These are phyloP conservation scores for Squalus acanthias DNA, from an alignment of 2,797 vertebrate species.

Conservation along the genomic window DNA sequence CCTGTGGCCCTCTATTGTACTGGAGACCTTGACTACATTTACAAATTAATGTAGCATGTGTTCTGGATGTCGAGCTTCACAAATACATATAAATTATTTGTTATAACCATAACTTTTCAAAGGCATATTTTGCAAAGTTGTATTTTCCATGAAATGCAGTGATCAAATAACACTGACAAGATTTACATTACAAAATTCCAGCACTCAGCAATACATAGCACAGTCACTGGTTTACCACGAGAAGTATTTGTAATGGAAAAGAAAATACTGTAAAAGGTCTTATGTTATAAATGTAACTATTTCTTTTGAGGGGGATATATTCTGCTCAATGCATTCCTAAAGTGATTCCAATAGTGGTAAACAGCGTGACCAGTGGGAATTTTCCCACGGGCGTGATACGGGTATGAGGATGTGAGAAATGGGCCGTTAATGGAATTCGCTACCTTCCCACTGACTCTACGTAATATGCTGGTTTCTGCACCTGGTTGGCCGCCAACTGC, in stretches of 20 bases:
- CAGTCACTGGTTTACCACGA: not conserved
- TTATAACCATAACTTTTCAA: conserved; percentile 24
- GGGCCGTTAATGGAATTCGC: not conserved
- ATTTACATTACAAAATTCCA: conserved; percentile 30
- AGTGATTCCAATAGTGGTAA: not conserved
- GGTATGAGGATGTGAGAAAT: not conserved
- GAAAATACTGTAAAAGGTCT: not conserved
- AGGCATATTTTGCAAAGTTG: conserved; percentile 23
- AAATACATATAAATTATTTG: conserved; percentile 35
- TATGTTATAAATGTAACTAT: not conserved
- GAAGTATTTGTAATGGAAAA: conserved; percentile 9
- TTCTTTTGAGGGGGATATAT: not conserved
- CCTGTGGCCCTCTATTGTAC: not conserved
- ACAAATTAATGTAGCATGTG: conserved; percentile 28
- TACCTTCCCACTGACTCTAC: not conserved
- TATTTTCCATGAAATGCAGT: conserved; percentile 24
- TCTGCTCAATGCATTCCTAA: not conserved
- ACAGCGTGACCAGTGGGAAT: not conserved
- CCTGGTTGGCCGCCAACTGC: not conserved
- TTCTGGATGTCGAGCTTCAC: not conserved
- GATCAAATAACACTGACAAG: conserved; percentile 9
- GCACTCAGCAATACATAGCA: not conserved
- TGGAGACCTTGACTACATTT: not conserved
- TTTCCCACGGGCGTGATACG: not conserved
- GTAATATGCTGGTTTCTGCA: not conserved